Percentiles rank a stretch among this genome's conserved stretches.
phyloP scores from a whole-genome alignment of 2,888 invertebrate genomes.

The Blomia tropicalis region DNA sequence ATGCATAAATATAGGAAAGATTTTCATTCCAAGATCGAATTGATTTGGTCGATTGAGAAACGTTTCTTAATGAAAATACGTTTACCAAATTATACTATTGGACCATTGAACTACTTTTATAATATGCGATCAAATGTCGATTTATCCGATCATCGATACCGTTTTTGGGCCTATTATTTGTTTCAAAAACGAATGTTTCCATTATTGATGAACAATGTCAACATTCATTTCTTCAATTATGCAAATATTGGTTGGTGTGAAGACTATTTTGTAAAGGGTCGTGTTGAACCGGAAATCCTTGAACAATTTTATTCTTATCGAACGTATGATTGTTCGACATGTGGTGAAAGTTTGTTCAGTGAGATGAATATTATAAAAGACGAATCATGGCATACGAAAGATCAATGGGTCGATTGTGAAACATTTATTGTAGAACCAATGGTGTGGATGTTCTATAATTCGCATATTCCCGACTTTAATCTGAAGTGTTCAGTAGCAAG shows the following conservation, averaged over 20 bases:
- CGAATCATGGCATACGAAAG: not conserved
- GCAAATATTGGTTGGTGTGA: not conserved
- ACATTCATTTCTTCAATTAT: not conserved
- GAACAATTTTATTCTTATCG: not conserved
- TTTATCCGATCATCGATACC: not conserved
- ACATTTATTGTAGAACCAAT: not conserved
- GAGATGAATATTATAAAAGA: not conserved
- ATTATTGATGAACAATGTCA: not conserved
- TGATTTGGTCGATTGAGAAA: not conserved
- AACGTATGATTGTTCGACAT: not conserved
- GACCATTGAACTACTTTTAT: not conserved
- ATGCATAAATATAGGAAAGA: too few relatives aligned
- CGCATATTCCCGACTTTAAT: not conserved
- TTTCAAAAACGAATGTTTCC: not conserved
- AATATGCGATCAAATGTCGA: not conserved
- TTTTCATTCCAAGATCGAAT: too few relatives aligned
- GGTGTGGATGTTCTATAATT: slow-evolving; percentile 7
- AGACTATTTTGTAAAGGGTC: not conserved
- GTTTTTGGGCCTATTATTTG: too few relatives aligned
- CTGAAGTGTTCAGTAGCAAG: too few relatives aligned
- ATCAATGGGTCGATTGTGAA: not conserved
- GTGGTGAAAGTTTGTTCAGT: not conserved
- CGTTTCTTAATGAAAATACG: not conserved
- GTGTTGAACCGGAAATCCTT: not conserved
- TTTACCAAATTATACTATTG: not conserved